phyloP scores from a whole-genome alignment of 2,888 invertebrate species.

The Eurytoma californica region DNA sequence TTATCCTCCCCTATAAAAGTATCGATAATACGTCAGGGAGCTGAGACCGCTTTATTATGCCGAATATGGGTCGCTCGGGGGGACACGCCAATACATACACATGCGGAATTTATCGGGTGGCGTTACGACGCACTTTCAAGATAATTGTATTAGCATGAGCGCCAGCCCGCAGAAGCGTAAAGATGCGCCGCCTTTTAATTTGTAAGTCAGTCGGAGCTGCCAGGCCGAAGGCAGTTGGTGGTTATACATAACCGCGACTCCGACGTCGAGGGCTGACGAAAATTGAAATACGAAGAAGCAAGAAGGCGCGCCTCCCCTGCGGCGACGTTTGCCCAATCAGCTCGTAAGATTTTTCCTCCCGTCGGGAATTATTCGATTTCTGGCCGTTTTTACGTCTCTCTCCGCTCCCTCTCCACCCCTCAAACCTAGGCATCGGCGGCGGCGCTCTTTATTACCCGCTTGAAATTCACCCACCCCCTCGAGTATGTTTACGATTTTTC shows the following conservation, averaged over 20 bases:
- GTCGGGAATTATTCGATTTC: constrained; percentile 46
- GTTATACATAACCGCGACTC: constrained; percentile 12
- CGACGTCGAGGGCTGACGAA: constrained; percentile 7
- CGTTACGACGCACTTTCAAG: constrained; percentile 36
- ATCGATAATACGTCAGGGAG: constrained; percentile 40
- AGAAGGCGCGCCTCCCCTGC: background rate
- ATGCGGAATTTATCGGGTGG: constrained; percentile 38
- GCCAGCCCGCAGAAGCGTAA: background rate
- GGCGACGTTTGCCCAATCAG: constrained; percentile 26
- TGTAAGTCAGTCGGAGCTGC: constrained; percentile 18
- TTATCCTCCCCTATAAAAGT: constrained; percentile 1
- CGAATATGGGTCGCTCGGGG: constrained; percentile 30
- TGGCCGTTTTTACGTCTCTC: constrained; percentile 29
- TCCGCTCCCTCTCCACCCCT: background rate
- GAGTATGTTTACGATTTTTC: constrained; percentile 60
- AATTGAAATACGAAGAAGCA: constrained; percentile 45
- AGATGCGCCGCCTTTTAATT: constrained; percentile 34
- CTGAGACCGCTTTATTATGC: constrained; percentile 31
- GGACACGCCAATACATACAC: constrained; percentile 28
- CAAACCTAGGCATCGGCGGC: background rate
- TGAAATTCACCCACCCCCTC: constrained; percentile 36
- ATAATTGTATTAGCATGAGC: constrained; percentile 40
- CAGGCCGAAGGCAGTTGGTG: constrained; percentile 23
- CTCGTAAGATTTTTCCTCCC: constrained; percentile 33
- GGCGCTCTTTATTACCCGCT: constrained; percentile 40